Percentiles rank a stretch among this genome's conserved stretches.
These are phyloP conservation scores for Stomatorhinus walkeri DNA, from an alignment of 2,797 vertebrate species.

Conservation along the genomic window DNA sequence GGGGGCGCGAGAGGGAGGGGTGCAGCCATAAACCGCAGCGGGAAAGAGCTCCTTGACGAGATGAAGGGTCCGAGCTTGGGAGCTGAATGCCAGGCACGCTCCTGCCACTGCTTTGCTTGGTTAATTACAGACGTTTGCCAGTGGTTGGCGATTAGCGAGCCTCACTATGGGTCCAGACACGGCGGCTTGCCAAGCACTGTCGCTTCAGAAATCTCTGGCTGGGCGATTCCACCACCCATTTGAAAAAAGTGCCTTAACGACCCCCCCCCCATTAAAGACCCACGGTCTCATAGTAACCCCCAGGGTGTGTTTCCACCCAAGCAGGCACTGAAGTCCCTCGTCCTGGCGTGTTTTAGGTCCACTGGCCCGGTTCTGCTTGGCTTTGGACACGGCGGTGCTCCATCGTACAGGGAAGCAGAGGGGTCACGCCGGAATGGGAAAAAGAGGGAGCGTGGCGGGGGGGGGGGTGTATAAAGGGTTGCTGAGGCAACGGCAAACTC, in stretches of 20 bases:
- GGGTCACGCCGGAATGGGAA: constrained; percentile 16
- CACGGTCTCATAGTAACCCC: neutral
- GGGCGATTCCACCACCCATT: neutral
- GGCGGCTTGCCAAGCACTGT: neutral
- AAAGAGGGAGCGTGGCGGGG: constrained; percentile 13
- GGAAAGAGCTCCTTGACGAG: neutral
- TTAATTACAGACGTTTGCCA: neutral
- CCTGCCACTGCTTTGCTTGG: neutral
- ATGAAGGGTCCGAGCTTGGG: neutral
- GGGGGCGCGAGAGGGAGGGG: neutral
- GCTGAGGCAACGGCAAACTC: constrained; percentile 43
- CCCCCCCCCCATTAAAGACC: neutral
- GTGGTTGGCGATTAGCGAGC: neutral
- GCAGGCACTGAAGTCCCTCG: neutral
- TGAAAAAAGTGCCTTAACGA: neutral
- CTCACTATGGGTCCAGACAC: neutral
- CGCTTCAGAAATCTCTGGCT: neutral
- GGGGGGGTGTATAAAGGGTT: constrained; percentile 48
- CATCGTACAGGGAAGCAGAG: neutral
- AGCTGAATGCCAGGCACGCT: neutral
- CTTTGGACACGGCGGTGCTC: neutral
- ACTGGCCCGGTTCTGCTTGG: neutral
- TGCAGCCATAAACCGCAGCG: neutral
- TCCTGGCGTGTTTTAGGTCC: neutral
- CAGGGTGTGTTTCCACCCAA: neutral